Conservation (phyloP, 2,888 invertebrate species). For the Pollenia amentaria region DNA sequence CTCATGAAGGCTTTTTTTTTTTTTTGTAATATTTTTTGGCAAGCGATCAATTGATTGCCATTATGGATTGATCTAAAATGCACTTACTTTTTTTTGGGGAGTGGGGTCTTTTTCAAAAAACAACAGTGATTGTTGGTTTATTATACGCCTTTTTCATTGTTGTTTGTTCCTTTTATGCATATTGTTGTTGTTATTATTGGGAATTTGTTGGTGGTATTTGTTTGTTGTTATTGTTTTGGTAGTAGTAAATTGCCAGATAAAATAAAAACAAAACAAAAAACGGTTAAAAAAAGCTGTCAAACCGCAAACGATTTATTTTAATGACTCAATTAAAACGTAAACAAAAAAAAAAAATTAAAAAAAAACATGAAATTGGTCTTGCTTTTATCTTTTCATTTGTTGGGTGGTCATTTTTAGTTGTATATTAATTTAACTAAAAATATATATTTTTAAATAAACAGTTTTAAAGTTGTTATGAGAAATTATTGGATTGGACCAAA, state of each 20-base stretch:
- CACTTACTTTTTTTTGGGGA: slow-evolving; percentile 59
- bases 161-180: slow-evolving; percentile 36
- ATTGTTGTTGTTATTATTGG: slow-evolving; percentile 49
- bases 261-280: slow-evolving; percentile 46
- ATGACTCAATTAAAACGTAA: slow-evolving; percentile 83
- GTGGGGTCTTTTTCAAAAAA: slow-evolving; percentile 63
- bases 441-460: no score
- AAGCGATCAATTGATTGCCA: slow-evolving; percentile 70
- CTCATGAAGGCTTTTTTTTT: slow-evolving; percentile 32
- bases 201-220: slow-evolving; percentile 69
- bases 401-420: slow-evolving; percentile 59
- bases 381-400: slow-evolving; percentile 12
- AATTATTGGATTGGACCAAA: no score
- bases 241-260: slow-evolving; percentile 47
- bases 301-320: slow-evolving; percentile 81
- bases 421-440: background rate
- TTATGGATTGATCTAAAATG: slow-evolving; percentile 69
- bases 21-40: slow-evolving; percentile 49
- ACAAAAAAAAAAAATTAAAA: slow-evolving; percentile 81
- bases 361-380: slow-evolving; percentile 39
- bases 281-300: slow-evolving; percentile 72
- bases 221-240: slow-evolving; percentile 40
- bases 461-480: no score
- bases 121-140: slow-evolving; percentile 61
- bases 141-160: slow-evolving; percentile 55